Base-by-base conservation (phyloP, 1,140 invertebrate species). In the Hylaeus anthracinus region DNA sequence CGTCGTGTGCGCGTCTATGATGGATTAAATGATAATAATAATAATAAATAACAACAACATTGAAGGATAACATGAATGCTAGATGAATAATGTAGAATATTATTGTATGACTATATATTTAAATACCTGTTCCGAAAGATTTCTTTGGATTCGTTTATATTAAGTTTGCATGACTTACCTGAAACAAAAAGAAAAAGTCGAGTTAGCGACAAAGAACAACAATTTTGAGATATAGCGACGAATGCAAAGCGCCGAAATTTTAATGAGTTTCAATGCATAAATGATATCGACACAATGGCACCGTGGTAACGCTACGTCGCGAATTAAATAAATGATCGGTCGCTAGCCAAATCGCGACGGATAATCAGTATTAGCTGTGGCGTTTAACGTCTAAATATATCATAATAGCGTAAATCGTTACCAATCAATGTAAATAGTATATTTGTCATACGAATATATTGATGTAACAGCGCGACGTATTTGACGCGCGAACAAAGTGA, bases 311-410 rank as follows among this genome's bases (percentile, higher is more conserved):
- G 10, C 63, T n/a, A 45, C 26, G 15, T 12, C 8, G 10, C 39
- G 60, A 72, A 79, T 79, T 64, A 79, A 79, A 79, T 79, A 73
- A 73, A 80, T 73, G 39, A 81, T 14, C 12, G 26, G 12, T 39
- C 12, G 26, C 26, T 39, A 51, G 8, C 5, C 60, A 45, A 26
- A 5, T 64, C 70, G 41, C 55, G 61, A 39, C 56, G 51, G 70
- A n/a, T 79, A 65, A 79, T 65, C 55, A 45, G 51, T n/a, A 79
- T 73, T 73, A 79, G 70, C 72, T 45, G 41, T 39, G 39, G 26
- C 51, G 61, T 64, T 79, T 64, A 79, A 73, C 61, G 60, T 37
- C 53, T 48, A 51, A 15, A 79, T 73, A 79, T 65, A 56, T 73
- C 60, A 65, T 56, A 55, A 65, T 73, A 58, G 12, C 12, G 60